Conservation (phyloP, 1,140 invertebrate genomes). For the Hirudo medicinalis region DNA sequence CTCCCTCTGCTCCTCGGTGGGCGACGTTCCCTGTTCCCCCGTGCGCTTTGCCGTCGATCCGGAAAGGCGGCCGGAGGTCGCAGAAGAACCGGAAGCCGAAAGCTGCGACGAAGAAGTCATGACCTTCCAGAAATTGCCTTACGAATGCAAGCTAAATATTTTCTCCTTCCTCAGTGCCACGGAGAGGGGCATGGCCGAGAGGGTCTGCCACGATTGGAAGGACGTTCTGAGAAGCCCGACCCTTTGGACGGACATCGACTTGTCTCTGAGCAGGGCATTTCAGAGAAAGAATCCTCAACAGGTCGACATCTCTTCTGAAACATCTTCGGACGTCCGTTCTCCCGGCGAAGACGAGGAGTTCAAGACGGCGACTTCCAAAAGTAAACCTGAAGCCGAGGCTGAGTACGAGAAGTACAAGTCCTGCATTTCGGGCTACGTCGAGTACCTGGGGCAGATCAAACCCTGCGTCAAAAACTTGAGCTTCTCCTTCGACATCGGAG, state of each 20-base stretch:
- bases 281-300: no score
- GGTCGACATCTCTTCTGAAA: not conserved
- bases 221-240: conserved; percentile 26
- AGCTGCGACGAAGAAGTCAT: not conserved
- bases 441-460: conserved; percentile 26
- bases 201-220: conserved; percentile 32
- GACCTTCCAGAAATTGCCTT: conserved; percentile 30
- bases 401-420: conserved; percentile 32
- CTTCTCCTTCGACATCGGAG: conserved; percentile 36
- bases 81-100: not conserved
- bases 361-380: conserved; percentile 27
- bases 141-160: conserved; percentile 34
- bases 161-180: conserved; percentile 31
- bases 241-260: conserved; percentile 31
- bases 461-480: conserved; percentile 31
- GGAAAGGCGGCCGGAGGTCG: not conserved
- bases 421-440: conserved; percentile 28
- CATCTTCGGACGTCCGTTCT: not conserved
- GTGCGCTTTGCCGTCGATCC: not conserved
- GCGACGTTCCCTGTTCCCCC: no score
- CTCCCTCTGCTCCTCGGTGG: no score
- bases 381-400: conserved; percentile 25
- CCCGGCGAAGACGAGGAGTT: conserved; percentile 20
- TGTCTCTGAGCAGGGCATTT: conserved; percentile 21
- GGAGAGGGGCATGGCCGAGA: conserved; percentile 29